Evolutionary conservation across 2,797 vertebrate genomes (phyloP).

Genomic region (Girardinus metallicus): DNA sequence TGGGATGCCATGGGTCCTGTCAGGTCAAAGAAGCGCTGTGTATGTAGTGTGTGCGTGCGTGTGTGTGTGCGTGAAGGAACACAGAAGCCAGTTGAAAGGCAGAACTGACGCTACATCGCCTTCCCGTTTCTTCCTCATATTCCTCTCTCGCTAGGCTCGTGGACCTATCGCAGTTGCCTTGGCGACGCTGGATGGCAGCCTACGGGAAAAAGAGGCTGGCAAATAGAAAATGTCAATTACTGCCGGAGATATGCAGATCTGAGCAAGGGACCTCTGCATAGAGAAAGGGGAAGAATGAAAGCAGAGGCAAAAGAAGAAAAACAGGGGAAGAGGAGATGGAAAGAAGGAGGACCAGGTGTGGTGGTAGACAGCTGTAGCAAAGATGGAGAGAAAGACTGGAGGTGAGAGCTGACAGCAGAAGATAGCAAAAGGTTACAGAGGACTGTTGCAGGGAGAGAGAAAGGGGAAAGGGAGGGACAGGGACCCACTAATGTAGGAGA

Average conservation of each 20-base stretch:
- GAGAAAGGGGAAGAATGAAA: slow-evolving; percentile 32
- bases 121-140: slow-evolving; percentile 12
- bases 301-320: background rate
- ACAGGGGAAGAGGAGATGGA: slow-evolving; percentile 15
- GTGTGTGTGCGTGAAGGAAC: background rate
- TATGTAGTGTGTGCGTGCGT: slow-evolving; percentile 23
- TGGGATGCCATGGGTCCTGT: slow-evolving; percentile 62
- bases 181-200: slow-evolving; percentile 83
- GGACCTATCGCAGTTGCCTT: slow-evolving; percentile 84
- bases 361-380: slow-evolving; percentile 36
- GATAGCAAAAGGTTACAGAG: slow-evolving; percentile 56
- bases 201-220: slow-evolving; percentile 83
- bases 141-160: slow-evolving; percentile 57
- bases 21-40: slow-evolving; percentile 61
- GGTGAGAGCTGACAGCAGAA: slow-evolving; percentile 37
- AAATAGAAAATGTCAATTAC: slow-evolving; percentile 98
- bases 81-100: slow-evolving; percentile 50
- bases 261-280: slow-evolving; percentile 54
- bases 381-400: slow-evolving; percentile 28
- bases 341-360: slow-evolving; percentile 35
- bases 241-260: slow-evolving; percentile 83
- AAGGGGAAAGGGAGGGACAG: slow-evolving; percentile 1
- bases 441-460: slow-evolving; percentile 28
- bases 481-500: slow-evolving; percentile 64
- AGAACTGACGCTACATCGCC: slow-evolving; percentile 35